Conservation (phyloP, 2,113 vertebrate species). For the Tragelaphus scriptus region DNA sequence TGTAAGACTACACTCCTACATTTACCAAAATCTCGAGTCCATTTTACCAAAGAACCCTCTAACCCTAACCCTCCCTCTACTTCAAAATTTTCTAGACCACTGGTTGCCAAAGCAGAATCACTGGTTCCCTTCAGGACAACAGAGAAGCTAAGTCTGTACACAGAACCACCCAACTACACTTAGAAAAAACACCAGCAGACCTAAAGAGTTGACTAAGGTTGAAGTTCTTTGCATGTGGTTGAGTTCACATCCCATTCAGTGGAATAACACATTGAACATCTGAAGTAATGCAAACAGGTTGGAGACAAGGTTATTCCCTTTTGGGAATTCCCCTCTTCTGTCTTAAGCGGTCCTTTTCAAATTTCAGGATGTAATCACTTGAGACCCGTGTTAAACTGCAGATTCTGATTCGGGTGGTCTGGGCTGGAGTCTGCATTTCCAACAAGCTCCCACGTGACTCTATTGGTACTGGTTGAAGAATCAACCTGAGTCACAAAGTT, state of each 20-base stretch:
- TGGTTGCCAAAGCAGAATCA: neutral
- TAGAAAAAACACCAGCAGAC: neutral
- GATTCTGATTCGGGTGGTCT: neutral
- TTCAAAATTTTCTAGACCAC: neutral
- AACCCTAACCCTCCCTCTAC: neutral
- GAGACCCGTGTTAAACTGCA: neutral
- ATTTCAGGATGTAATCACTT: neutral
- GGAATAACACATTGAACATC: neutral
- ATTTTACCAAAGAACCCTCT: neutral
- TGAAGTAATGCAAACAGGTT: neutral
- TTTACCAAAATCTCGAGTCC: neutral
- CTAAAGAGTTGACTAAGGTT: neutral
- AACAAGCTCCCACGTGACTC: neutral
- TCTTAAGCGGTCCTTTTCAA: neutral
- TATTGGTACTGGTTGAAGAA: neutral
- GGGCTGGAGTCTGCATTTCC: neutral
- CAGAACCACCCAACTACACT: neutral
- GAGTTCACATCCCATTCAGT: neutral
- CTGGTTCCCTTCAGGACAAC: neutral
- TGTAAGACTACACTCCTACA: neutral
- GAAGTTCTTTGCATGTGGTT: neutral
- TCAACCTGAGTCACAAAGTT: neutral
- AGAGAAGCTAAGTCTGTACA: neutral
- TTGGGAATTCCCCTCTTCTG: rapidly evolving
- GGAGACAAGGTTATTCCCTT: neutral